Evolutionary conservation across 2,888 invertebrate species (phyloP), one percentile per base, ranked within the genome.

Genomic region (Pseudeuparius sepicola): DNA sequence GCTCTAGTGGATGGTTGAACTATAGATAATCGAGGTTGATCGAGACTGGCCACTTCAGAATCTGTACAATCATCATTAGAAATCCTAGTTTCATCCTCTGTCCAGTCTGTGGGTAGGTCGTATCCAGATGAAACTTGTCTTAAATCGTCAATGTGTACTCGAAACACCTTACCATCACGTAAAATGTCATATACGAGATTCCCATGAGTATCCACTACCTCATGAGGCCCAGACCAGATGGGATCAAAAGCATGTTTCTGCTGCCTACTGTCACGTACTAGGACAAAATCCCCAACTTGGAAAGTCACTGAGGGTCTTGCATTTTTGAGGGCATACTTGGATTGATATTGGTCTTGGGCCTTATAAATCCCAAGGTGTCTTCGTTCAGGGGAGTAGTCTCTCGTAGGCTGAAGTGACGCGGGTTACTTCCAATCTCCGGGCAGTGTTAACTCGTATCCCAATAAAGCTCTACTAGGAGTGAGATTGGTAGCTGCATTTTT

Each of bases 221-320:
- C 9, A 9, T 20, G 20, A 6, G 20, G 20, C 9, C 20, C 20
- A 20, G 20, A 20, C 20, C 20, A 20, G 7, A 20, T 9, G 6
- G 20, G 20, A 20, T 20, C 20, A 20, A 20, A 20, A 6, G 20
- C 7, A 20, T 20, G 20, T 20, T 20, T 20, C 7, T 7, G 9
- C 20, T 20, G 20, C 9, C 20, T 6, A 20, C 9, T 20, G 20
- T 20, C 20, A 20, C 20, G 20, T 20, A 20, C 20, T 9, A 20
- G 6, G 20, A 20, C 20, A 20, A 20, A 9, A 9, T 20, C 20
- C 7, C 20, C 20, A 7, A 7, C 9, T 20, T 20, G 6, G 20
- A 20, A 20, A 20, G 20, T 7, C 6, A 9, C 7, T 20, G 20
- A 9, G 9, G 20, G 20, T 20, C 9, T 20, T 7, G 9, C 9